Base-by-base conservation (phyloP, 2,888 invertebrate genomes). In the Sinopyrophorus schimmeli region DNA sequence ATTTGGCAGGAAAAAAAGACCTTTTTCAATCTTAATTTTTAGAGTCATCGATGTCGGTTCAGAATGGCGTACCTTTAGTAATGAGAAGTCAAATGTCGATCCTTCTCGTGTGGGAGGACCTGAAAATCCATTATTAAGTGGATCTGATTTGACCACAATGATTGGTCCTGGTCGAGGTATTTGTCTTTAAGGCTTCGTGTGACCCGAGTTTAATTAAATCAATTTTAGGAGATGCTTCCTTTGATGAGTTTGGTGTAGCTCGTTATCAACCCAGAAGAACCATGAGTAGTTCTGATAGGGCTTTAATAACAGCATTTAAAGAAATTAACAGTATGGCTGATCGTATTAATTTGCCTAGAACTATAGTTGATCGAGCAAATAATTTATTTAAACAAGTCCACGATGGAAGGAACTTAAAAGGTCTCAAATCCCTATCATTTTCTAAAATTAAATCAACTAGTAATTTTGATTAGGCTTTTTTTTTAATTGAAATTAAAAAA, bases 41-140 rank as follows among this genome's bases (percentile, higher is more conserved):
- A 94, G 97, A 70, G 95, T 99, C 1, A 96, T 99, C 58, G 99
- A 99, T 76, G 99, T 99, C n/a, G 97, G 99, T 20, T 97, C 98
- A 2, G 99, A 99, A 75, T 99, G 99, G 99, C 83, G 99, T 71
- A 99, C 98, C 49, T 99, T 99, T 75, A 96, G 95, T 68, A 99
- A 98, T 72, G 99, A 99, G 70, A 97, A 96, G 68, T 87, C 89
- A 40, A 91, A 93, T 5, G 92, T 92, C 0, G 99, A 99, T 75
- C 97, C 98, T 3, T 96, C 96, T 75, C 96, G 99, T 89, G 99
- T 99, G 55, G 99, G 99, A 78, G 97, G 97, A 0, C 94, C 98
- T 0, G 99, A 99, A 77, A 99, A 99, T 77, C 93, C 95, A 0
- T 77, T 99, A 2, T 78, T 99, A 0, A 92, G 91, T 63, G 96